Evolutionary conservation across 2,888 invertebrate species (phyloP), one percentile per base, ranked within the genome.

Genomic region (Leucophenga maculata): DNA sequence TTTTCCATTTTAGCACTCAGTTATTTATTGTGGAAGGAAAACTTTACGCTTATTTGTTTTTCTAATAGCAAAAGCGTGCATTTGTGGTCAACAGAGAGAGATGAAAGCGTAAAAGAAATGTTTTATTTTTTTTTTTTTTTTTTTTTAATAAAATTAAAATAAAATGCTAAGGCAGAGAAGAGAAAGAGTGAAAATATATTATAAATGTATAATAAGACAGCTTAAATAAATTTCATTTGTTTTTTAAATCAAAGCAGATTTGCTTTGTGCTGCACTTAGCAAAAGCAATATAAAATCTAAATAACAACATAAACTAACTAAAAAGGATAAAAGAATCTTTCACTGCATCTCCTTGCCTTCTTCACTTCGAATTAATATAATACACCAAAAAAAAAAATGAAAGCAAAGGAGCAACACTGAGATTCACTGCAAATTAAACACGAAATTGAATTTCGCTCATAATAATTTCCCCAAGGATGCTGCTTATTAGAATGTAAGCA

Each of bases 381-480:
- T 39, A 39, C 8, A 39, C 39, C 8, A 46, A 44, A 20, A 8
- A 18, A 66, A 16, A 55, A 52, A 68, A 60, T 48, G 64, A 46
- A 3, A 11, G 8, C 11, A 39, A 39, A 55, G 14, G n/a, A 65
- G 54, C 39, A 64, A 68, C 26, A 62, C 26, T 54, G 32, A 75
- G 77, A 39, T 78, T 79, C 78, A 77, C 74, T 80, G 79, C 76
- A 83, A 83, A 83, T 83, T 83, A 83, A 79, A 80, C 79, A 82
- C 72, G 75, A 82, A 83, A 83, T 83, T 83, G 83, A 83, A 83
- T 83, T 80, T 78, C 82, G 77, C 76, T 78, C 79, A 79, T 82
- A 80, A 78, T 85, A 84, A 84, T 84, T 84, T 85, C 84, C 85
- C 84, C 76, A 77, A 80, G 84, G 84, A 82, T 77, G 74, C 11